Evolutionary conservation across 2,888 invertebrate species (phyloP).

Genomic region (Patella ulyssiponensis): DNA sequence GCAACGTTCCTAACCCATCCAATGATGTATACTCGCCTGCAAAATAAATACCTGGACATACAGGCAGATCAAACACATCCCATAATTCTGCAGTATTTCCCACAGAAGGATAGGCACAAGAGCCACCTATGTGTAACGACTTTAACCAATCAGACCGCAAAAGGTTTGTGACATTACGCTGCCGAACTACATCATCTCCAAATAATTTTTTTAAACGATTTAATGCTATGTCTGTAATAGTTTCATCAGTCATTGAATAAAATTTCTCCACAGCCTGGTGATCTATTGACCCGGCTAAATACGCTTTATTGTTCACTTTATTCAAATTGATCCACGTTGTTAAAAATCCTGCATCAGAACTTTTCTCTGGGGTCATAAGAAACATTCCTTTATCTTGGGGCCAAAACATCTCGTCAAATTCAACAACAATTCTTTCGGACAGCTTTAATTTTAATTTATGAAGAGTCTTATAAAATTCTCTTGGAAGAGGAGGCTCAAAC

Average conservation of each 20-base stretch:
- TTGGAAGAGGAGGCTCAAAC: conserved; percentile 57
- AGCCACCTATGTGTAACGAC: conserved; percentile 45
- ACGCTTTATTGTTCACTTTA: conserved; percentile 43
- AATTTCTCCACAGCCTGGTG: conserved; percentile 46
- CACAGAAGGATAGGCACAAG: conserved; percentile 52
- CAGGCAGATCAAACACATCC: conserved; percentile 47
- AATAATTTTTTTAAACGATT: conserved; percentile 50
- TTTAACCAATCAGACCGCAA: conserved; percentile 55
- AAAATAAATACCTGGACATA: conserved; percentile 60
- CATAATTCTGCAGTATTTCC: conserved; percentile 41
- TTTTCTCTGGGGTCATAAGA: conserved; percentile 42
- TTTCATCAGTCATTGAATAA: conserved; percentile 48
- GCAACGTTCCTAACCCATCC: conserved; percentile 49
- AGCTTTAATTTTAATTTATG: conserved; percentile 42
- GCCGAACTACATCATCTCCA: conserved; percentile 46
- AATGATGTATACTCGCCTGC: conserved; percentile 56
- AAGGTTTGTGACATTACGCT: conserved; percentile 47
- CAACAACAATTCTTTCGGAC: conserved; percentile 49
- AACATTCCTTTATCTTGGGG: conserved; percentile 58
- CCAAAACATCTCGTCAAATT: conserved; percentile 61
- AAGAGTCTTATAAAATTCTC: conserved; percentile 43
- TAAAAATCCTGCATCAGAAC: conserved; percentile 46
- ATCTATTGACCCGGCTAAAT: conserved; percentile 46
- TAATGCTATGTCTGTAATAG: conserved; percentile 44
- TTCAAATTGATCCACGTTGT: conserved; percentile 59